Base-by-base conservation (phyloP, 2,797 vertebrate genomes). In the Aulostomus chinensis region DNA sequence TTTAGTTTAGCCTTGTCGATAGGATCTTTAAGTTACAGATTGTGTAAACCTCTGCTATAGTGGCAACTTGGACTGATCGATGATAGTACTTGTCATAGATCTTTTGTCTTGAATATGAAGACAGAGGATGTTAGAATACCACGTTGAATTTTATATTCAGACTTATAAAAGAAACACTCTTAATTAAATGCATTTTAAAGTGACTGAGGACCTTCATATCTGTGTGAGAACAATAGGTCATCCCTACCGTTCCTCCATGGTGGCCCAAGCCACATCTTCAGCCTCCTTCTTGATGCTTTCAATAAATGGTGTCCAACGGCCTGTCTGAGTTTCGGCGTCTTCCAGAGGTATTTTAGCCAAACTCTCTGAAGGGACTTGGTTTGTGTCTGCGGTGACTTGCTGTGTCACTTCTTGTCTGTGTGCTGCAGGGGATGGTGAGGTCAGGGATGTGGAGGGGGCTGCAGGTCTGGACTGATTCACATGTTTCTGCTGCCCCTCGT, bases 271-370 rank as follows among this genome's bases (percentile, higher is more conserved):
- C 1, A 71, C 57, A 6, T 72, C 78, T 49, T 91, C 89, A 0
- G 86, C 85, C 59, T 92, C 87, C 70, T 33, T 88, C 69, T 78
- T 89, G 57, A 91, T 89, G 73, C 50, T 86, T 58, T 91, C 83
- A 1, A 92, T 85, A 31, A 92, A 86, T 0, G 88, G 90, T 0
- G 89, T 92, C 91, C 91, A 92, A 43, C 87, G 86, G 34, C 83
- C 90, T 0, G 91, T 92, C 63, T 92, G 90, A 1, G 91, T 92
- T 71, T 90, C 90, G 0, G 90, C 91, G 1, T 92, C 90, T 54
- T 92, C 90, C 34, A 59, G 84, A 41, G 39, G 39, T 1, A 11
- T 48, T 32, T 66, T 68, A 1, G 52, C 18, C 3, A 3, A 9
- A 4, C 6, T 34, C 20, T 57, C 55, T 10, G 56, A 16, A 0